Conservation (phyloP, 1,140 invertebrate species). For the Calycopis cecrops region DNA sequence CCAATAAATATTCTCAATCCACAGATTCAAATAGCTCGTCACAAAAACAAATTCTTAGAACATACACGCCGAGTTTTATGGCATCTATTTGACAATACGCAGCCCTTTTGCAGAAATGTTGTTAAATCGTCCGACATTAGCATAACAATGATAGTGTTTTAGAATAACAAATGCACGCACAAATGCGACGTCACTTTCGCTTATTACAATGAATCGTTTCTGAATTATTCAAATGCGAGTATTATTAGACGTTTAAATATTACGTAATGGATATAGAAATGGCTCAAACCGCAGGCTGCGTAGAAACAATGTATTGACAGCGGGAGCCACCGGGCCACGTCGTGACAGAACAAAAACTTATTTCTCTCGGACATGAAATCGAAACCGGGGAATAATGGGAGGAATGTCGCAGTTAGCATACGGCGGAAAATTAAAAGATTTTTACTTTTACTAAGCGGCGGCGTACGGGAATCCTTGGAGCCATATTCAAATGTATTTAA, state of each 20-base stretch:
- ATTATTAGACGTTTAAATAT: conserved; percentile 44
- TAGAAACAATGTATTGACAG: conserved; percentile 44
- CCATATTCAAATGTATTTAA: conserved; percentile 6
- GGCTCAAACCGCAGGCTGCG: conserved; percentile 50
- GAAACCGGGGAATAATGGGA: conserved; percentile 54
- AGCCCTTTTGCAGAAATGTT: conserved; percentile 54
- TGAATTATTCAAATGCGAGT: conserved; percentile 28
- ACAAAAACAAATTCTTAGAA: conserved; percentile 44
- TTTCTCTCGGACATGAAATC: conserved; percentile 57
- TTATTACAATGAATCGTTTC: conserved; percentile 30
- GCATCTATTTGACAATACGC: conserved; percentile 43
- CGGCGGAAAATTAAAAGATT: conserved; percentile 66
- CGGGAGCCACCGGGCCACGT: conserved; percentile 44
- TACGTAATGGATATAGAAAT: conserved; percentile 44
- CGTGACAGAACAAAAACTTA: conserved; percentile 61
- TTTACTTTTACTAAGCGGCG: conserved; percentile 48
- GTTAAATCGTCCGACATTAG: conserved; percentile 55
- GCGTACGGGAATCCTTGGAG: conserved; percentile 34
- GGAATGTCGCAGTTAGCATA: conserved; percentile 54
- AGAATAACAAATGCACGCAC: conserved; percentile 43
- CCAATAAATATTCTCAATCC: conserved; percentile 30
- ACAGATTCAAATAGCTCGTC: conserved; percentile 10
- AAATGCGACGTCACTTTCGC: conserved; percentile 51
- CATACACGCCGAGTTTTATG: conserved; percentile 37
- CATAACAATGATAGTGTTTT: conserved; percentile 65